phyloP scores from a whole-genome alignment of 37 sponge, comb jelly and placozoan genomes.

The Axinella damicornis region DNA sequence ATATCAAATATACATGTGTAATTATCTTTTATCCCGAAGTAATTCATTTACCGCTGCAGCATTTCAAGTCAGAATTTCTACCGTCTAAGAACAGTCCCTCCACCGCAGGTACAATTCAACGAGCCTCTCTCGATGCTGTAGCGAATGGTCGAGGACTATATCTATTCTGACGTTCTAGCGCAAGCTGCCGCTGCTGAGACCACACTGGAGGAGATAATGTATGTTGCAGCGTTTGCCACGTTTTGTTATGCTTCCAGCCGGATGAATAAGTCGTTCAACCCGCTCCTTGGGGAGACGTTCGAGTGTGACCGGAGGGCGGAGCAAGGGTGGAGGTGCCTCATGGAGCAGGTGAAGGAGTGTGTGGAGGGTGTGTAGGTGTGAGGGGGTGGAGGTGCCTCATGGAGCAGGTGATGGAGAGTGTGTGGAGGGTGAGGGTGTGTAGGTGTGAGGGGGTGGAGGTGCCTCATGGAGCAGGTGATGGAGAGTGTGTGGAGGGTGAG shows the following conservation, averaged over 20 bases:
- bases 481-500: too few relatives aligned
- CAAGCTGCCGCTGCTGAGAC: slow-evolving; percentile 75
- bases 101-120: slow-evolving; percentile 98
- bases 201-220: slow-evolving; percentile 77
- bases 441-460: too few relatives aligned
- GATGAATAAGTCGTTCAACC: slow-evolving; percentile 95
- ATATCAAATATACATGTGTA: too few relatives aligned
- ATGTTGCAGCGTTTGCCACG: slow-evolving; percentile 80
- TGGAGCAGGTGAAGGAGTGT: slow-evolving; percentile 85
- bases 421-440: too few relatives aligned
- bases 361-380: not conserved
- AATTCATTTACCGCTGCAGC: too few relatives aligned
- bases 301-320: slow-evolving; percentile 93
- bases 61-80: not conserved
- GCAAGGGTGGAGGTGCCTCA: slow-evolving; percentile 88
- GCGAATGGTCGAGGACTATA: slow-evolving; percentile 87
- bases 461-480: too few relatives aligned
- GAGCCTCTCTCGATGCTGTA: slow-evolving; percentile 97
- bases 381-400: slow-evolving; percentile 11
- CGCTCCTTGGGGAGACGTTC: slow-evolving; percentile 94
- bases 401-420: too few relatives aligned
- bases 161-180: slow-evolving; percentile 79
- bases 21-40: too few relatives aligned
- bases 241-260: slow-evolving; percentile 88
- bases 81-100: slow-evolving; percentile 2